Conservation (phyloP, 92 coral and sea anemone genomes). For the Palythoa grandis region DNA sequence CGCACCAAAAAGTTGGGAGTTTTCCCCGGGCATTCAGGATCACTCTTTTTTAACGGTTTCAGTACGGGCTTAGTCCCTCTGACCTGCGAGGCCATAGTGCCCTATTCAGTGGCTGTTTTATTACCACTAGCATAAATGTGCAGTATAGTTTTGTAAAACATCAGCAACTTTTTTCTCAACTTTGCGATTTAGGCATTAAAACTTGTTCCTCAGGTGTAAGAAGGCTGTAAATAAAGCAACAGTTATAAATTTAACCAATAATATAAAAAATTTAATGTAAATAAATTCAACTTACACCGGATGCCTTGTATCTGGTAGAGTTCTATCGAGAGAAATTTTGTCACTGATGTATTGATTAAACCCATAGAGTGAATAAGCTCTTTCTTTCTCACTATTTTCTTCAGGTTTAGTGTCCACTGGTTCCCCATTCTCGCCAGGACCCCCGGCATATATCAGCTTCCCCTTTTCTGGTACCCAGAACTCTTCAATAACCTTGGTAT, state of each 20-base stretch:
- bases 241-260: background rate
- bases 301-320: slow-evolving; percentile 87
- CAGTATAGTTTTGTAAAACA: too few relatives aligned
- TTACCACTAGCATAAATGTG: too few relatives aligned
- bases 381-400: slow-evolving; percentile 69
- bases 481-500: slow-evolving; percentile 69
- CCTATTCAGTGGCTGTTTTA: too few relatives aligned
- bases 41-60: too few relatives aligned
- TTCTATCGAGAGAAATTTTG: slow-evolving; percentile 83
- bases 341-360: slow-evolving; percentile 95
- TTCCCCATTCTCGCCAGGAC: slow-evolving; percentile 91
- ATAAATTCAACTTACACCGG: slow-evolving; percentile 69
- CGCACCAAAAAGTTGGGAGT: too few relatives aligned
- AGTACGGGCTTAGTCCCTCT: too few relatives aligned
- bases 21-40: too few relatives aligned
- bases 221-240: too few relatives aligned
- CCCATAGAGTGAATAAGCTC: slow-evolving; percentile 84
- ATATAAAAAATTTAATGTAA: background rate
- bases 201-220: too few relatives aligned
- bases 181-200: too few relatives aligned
- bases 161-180: too few relatives aligned
- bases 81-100: too few relatives aligned
- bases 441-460: slow-evolving; percentile 42
- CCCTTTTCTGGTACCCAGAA: slow-evolving; percentile 93
- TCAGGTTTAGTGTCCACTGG: slow-evolving; percentile 78